Base-by-base conservation (phyloP, 2,113 vertebrate genomes). In the Forbesichthys agassizii region DNA sequence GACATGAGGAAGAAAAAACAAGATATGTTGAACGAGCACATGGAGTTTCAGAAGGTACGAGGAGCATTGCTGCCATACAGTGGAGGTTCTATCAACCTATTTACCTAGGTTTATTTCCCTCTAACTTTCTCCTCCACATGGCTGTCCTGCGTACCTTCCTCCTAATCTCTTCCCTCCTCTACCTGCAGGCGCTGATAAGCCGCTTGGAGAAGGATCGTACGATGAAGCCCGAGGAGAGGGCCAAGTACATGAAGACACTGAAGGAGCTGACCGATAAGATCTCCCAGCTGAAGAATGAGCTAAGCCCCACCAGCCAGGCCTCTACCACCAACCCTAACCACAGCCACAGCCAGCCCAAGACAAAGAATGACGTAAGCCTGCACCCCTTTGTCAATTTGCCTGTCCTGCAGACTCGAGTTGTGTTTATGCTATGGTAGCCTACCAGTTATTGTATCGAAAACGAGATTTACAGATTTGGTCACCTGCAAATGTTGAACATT, bases 1-100 rank as follows among this genome's bases (percentile, higher is more conserved):
- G 98, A 98, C 85, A 98, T 98, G 98, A 95, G 94, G 68, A 99
- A 98, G 91, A 98, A 98, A 91, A 98, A 95, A 81, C 97, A 98
- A 72, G 97, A 98, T 91, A 94, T 99, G 93, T 88, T 99, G 64
- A 94, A 98, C 88, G 95, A 95, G 56, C 96, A 98, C 84, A 99
- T 99, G 64, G 97, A 98, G 84, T 99, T 94, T 87, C 98, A 99
- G 83, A 99, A 99, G 93, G 98, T 99, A 87, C 86, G 77, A 55
- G 4, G 9, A 3, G 9, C 36, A 3, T 9, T 8, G 13, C n/a
- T 10, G 8, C 48, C 9, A 9, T 54, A 14, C 13, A n/a, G n/a
- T 7, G 49, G 13, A 51, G 49, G 49, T 42, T 42, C 27, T 27
- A 27, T 27, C 27, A 1, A 2, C 27, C 27, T 27, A 27, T 27